Base-by-base conservation (phyloP, 2,113 vertebrate genomes). In the Xiphias gladius region DNA sequence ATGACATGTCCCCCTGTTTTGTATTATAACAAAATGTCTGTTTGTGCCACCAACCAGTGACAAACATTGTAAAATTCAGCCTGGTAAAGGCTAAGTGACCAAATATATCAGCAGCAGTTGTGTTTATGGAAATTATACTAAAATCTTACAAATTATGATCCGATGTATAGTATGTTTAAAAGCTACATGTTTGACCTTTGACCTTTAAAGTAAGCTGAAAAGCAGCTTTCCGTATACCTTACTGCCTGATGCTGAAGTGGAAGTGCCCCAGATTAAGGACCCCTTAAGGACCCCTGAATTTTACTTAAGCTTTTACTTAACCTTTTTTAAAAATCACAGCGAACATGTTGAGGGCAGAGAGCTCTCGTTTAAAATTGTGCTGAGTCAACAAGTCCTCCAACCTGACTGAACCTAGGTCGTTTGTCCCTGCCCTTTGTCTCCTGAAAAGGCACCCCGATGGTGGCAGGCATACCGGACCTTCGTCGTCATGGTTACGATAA, bases 281-380 rank as follows among this genome's bases (percentile, higher is more conserved):
- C 46, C 65, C n/a, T 52, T 57, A 65, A 24, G 50, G 41, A 61
- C 64, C 46, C 65, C n/a, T 52, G 24, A 75, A 52, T 67, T 81
- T 81, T 46, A 80, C 54, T 82, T 76, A 46, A 65, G 28, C 43
- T 67, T 81, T 81, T 46, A 80, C 54, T 82, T 76, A 46, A 65
- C 35, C 43, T 85, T 88, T 80, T 86, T 77, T 80, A 69, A 77
- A n/a, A 64, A 54, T 61, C 50, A 43, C 26, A 30, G 48, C 28
- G 32, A 71, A 63, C 65, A 73, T 9, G 52, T 32, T 13, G 43
- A 85, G 12, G 62, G n/a, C 20, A 57, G 22, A 39, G 52, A 52
- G 57, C 66, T 30, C 26, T 76, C 22, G 35, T 70, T 76, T 73
- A 77, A 30, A 35, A 57, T 41, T 20, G 64, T 52, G 16, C 11